phyloP scores from a whole-genome alignment of 2,888 invertebrate genomes.

The Unio delphinus region DNA sequence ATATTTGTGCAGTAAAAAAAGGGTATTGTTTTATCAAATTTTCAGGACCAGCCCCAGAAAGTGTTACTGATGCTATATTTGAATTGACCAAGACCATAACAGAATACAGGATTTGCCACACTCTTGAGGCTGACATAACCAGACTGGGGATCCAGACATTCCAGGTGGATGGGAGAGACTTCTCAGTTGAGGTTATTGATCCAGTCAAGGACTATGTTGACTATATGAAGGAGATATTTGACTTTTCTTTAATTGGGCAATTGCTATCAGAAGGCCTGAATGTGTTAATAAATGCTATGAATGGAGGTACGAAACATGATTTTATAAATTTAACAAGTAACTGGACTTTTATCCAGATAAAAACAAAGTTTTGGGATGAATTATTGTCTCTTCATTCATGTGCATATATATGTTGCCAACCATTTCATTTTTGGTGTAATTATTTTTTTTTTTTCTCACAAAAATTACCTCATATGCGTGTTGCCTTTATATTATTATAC shows the following conservation, averaged over 20 bases:
- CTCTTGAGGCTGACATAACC: conserved; percentile 77
- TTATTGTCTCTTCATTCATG: no score
- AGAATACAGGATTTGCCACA: conserved; percentile 85
- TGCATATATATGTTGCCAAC: no score
- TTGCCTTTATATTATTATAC: no score
- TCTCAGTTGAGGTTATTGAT: conserved; percentile 83
- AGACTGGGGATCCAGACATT: conserved; percentile 81
- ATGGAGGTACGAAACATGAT: conserved; percentile 81
- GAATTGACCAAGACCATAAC: conserved; percentile 84
- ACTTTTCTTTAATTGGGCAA: conserved; percentile 85
- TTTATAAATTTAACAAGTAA: no score
- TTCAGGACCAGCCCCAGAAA: conserved; percentile 90
- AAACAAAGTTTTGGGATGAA: no score
- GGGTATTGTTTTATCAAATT: neutral
- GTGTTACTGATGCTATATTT: conserved; percentile 90
- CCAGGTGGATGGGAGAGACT: conserved; percentile 73
- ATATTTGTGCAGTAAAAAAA: neutral
- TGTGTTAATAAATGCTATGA: conserved; percentile 93
- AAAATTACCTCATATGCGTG: no score
- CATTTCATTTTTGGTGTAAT: no score
- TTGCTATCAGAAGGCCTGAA: conserved; percentile 83
- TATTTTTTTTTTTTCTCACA: no score
- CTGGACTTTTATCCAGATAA: no score
- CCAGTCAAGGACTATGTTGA: conserved; percentile 89
- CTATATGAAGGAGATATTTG: conserved; percentile 97